phyloP scores from a whole-genome alignment of 1,140 invertebrate genomes.

The Pseudomyrmex sp. region DNA sequence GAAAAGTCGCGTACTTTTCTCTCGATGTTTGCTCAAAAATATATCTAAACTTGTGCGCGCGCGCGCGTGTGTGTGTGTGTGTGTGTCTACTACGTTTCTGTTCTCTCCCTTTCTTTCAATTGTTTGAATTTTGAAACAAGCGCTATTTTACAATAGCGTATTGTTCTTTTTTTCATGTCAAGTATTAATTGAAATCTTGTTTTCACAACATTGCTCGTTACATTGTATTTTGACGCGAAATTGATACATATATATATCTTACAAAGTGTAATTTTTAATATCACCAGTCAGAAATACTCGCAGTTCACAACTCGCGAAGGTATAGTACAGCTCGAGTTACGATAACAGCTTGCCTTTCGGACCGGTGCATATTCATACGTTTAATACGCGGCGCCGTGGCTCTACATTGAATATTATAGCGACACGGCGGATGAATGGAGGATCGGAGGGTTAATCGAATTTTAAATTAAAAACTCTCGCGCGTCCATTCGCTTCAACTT shows the following conservation, averaged over 20 bases:
- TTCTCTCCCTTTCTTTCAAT: too few species aligned
- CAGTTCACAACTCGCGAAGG: not conserved
- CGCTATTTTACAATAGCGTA: too few species aligned
- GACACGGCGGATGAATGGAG: slow-evolving; percentile 28
- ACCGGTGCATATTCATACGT: slow-evolving; percentile 35
- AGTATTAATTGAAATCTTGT: too few species aligned
- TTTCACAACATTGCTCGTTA: too few species aligned
- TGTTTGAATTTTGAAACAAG: too few species aligned
- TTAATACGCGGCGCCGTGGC: slow-evolving; percentile 16
- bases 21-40: not conserved
- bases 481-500: slow-evolving; percentile 24
- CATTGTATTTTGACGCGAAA: too few species aligned
- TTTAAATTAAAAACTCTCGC: slow-evolving; percentile 50
- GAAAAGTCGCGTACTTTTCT: slow-evolving; percentile 1
- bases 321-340: slow-evolving; percentile 27
- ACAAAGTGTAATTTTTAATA: too few species aligned
- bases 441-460: slow-evolving; percentile 49
- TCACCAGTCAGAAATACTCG: too few species aligned
- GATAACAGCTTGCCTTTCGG: slow-evolving; percentile 29
- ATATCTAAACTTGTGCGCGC: not conserved
- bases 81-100: not conserved
- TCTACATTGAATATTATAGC: slow-evolving; percentile 58
- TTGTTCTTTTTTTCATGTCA: too few species aligned
- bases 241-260: too few species aligned
- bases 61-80: too few species aligned